Percentiles rank a stretch among this genome's conserved stretches.
These are phyloP conservation scores for Leptinotarsa lineolata DNA, from an alignment of 1,140 invertebrate genomes.

Conservation along the genomic window DNA sequence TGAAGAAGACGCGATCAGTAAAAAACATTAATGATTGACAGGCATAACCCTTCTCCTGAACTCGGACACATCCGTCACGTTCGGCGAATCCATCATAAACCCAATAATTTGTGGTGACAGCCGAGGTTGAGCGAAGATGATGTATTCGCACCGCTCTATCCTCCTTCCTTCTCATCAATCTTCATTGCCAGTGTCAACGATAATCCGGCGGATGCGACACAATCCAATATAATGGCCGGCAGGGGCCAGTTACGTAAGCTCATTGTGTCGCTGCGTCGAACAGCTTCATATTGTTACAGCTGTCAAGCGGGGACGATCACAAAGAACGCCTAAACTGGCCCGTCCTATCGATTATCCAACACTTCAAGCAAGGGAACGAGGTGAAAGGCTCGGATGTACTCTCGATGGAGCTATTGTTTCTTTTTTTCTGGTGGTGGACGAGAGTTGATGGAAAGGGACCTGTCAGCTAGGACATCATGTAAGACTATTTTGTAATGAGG, in stretches of 20 bases:
- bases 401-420: too few relatives aligned
- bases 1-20: background rate
- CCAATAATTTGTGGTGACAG: slow-evolving; percentile 51
- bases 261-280: slow-evolving; percentile 27
- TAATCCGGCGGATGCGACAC: slow-evolving; percentile 43
- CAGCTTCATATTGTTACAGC: slow-evolving; percentile 41
- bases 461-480: too few relatives aligned
- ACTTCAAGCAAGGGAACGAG: background rate
- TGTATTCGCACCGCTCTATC: slow-evolving; percentile 39
- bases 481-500: too few relatives aligned
- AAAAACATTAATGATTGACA: background rate
- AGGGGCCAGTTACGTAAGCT: slow-evolving; percentile 41
- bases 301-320: slow-evolving; percentile 24
- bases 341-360: slow-evolving; percentile 11
- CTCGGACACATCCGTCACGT: slow-evolving; percentile 16
- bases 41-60: background rate
- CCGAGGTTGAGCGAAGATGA: slow-evolving; percentile 44
- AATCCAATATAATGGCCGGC: slow-evolving; percentile 46
- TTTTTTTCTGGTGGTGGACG: too few relatives aligned
- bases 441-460: too few relatives aligned
- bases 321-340: slow-evolving; percentile 15
- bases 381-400: too few relatives aligned
- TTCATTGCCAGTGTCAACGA: slow-evolving; percentile 41
- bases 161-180: slow-evolving; percentile 42
- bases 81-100: slow-evolving; percentile 44